These are phyloP conservation scores for Sinohyriopsis cumingii DNA, from an alignment of 2,888 invertebrate genomes.

Conservation along the genomic window DNA sequence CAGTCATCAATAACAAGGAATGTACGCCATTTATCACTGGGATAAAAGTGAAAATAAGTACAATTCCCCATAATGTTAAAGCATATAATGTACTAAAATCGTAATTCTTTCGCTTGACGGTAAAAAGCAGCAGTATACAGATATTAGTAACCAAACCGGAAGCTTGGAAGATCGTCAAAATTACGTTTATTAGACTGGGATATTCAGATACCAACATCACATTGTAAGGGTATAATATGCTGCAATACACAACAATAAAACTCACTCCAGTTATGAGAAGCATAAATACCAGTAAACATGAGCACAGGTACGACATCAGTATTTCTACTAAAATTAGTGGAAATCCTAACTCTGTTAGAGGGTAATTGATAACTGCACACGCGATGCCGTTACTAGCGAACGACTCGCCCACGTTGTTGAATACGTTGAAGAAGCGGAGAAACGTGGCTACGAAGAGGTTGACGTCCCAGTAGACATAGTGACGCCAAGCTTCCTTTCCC, in stretches of 20 bases:
- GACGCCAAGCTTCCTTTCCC: constrained; percentile 44
- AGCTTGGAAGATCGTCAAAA: constrained; percentile 1
- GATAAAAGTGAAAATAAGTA: neutral
- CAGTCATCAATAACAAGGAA: neutral
- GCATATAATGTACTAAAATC: neutral
- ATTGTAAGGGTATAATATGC: neutral
- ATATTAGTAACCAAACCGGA: constrained; percentile 4
- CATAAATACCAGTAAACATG: constrained; percentile 18
- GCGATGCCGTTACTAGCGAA: constrained; percentile 43
- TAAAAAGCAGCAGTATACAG: neutral
- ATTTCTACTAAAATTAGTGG: constrained; percentile 36
- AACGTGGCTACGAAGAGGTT: constrained; percentile 45
- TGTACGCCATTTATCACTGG: neutral
- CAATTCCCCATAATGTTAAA: neutral
- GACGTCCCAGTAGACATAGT: constrained; percentile 48
- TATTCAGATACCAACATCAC: too few species aligned
- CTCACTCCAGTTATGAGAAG: constrained; percentile 4
- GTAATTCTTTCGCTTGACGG: neutral
- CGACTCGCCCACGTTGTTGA: constrained; percentile 45
- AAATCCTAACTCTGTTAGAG: constrained; percentile 38
- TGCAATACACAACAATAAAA: neutral
- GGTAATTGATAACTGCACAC: constrained; percentile 54
- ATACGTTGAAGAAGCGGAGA: constrained; percentile 31
- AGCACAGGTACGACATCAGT: constrained; percentile 39
- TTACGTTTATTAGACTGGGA: neutral